A percentile compares a stretch with the other conserved stretches of the same genome.
Conservation (phyloP, 2,888 invertebrate species). For the Pecten maximus region DNA sequence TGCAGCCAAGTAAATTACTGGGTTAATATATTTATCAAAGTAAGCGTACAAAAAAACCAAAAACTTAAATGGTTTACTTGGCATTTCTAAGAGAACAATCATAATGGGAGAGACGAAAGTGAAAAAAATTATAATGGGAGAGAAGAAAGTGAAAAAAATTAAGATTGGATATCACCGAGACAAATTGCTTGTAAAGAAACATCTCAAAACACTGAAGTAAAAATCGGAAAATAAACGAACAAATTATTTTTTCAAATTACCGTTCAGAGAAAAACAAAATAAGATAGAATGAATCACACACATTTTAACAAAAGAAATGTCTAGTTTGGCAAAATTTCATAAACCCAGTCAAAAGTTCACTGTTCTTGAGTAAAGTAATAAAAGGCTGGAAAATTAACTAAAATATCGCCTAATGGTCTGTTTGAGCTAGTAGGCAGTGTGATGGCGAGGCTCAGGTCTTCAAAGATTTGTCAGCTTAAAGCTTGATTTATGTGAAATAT, state of each 20-base stretch:
- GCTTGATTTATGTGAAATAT: neutral
- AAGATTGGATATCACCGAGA: neutral
- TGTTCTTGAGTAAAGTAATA: neutral
- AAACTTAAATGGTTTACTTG: slow-evolving; percentile 23
- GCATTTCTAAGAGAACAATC: neutral
- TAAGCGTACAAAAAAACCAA: neutral
- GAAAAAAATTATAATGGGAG: neutral
- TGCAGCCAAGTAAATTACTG: neutral
- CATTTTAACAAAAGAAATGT: neutral
- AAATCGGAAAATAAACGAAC: neutral
- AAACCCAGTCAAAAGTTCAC: neutral
- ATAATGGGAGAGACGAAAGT: neutral
- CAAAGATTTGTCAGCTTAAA: neutral
- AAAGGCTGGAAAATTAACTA: neutral
- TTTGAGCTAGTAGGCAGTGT: neutral
- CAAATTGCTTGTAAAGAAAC: neutral
- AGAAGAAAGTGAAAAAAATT: neutral
- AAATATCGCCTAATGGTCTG: neutral
- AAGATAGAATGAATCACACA: neutral
- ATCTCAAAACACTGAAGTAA: neutral
- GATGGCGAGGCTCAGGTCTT: neutral
- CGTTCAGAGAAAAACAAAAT: neutral
- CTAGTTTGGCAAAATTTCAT: neutral
- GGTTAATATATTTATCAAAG: neutral
- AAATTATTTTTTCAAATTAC: neutral